A percentile compares a stretch with the other conserved stretches of the same genome.
Evolutionary conservation across 2,797 vertebrate genomes (phyloP).

Genomic region (Acanthis flammea): DNA sequence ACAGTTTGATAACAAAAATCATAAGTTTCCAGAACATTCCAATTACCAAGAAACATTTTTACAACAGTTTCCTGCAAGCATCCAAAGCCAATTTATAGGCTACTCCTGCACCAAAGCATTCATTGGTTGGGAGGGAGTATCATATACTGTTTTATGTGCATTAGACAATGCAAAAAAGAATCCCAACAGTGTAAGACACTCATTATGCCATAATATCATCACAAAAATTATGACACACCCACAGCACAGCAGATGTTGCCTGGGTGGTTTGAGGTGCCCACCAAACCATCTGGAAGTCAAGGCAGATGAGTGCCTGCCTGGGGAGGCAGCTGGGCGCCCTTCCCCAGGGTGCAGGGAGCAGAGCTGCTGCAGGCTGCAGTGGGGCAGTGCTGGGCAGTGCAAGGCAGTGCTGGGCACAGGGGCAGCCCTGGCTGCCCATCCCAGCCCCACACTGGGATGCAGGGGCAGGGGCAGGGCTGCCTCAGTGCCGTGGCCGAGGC

Average conservation of each 20-base stretch:
- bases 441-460: fast-evolving
- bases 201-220: neutral
- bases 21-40: neutral
- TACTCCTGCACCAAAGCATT: neutral
- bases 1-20: neutral
- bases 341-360: fast-evolving
- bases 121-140: neutral
- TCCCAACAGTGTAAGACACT: neutral
- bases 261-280: neutral
- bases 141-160: neutral
- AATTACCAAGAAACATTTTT: neutral
- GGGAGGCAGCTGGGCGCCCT: neutral
- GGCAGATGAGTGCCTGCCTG: too few relatives aligned
- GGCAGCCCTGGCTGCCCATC: fast-evolving
- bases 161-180: neutral
- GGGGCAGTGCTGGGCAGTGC: neutral
- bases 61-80: neutral
- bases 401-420: neutral
- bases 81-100: neutral
- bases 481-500: fast-evolving
- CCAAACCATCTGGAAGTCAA: neutral
- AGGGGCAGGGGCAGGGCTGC: fast-evolving
- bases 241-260: neutral
- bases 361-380: too few relatives aligned
- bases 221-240: neutral